phyloP scores from a whole-genome alignment of 2,888 invertebrate genomes.

The Yponomeuta plumbellus region DNA sequence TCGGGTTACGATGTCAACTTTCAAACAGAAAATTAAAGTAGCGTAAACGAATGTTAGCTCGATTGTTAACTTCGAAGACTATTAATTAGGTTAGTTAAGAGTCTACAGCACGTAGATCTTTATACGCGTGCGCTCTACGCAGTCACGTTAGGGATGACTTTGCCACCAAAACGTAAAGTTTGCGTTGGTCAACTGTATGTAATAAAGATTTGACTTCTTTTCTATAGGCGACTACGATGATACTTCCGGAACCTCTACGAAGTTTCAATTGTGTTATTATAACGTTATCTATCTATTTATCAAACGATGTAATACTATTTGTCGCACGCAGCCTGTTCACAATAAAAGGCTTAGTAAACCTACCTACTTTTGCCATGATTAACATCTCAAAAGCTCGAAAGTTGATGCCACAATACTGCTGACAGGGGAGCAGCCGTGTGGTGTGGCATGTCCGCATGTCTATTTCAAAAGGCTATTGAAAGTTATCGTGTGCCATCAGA shows the following conservation, averaged over 20 bases:
- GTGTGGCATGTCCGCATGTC: neutral
- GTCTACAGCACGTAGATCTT: too few species aligned
- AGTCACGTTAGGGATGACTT: too few species aligned
- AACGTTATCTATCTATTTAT: too few species aligned
- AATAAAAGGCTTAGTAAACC: too few species aligned
- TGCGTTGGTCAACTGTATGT: too few species aligned
- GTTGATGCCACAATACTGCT: neutral
- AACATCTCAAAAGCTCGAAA: neutral
- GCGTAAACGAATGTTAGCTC: slow-evolving; percentile 11
- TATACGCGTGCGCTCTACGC: too few species aligned
- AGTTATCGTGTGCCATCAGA: neutral
- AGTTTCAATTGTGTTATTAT: too few species aligned
- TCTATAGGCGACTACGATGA: neutral
- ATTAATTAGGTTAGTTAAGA: neutral
- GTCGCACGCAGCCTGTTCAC: too few species aligned
- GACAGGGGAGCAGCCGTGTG: neutral
- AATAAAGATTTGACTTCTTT: too few species aligned
- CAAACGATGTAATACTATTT: too few species aligned
- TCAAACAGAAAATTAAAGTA: slow-evolving; percentile 11
- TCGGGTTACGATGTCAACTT: slow-evolving; percentile 16
- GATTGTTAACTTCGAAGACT: neutral
- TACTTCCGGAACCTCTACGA: neutral
- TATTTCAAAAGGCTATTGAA: neutral
- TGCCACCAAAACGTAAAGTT: too few species aligned
- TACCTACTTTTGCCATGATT: neutral